phyloP scores from a whole-genome alignment of 2,797 vertebrate species.

The Miichthys miiuy region DNA sequence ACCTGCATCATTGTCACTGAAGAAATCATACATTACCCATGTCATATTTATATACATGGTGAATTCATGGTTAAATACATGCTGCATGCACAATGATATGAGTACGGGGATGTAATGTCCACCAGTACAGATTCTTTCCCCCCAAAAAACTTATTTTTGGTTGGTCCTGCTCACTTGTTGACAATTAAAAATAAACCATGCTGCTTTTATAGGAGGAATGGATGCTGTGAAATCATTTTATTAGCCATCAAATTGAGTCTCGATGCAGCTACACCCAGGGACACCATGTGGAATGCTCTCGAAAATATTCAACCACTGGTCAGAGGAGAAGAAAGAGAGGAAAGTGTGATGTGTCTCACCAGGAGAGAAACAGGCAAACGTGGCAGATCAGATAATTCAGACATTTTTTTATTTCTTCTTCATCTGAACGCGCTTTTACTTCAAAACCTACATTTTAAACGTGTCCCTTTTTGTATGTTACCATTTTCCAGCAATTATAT shows the following conservation, averaged over 20 bases:
- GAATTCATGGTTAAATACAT: not conserved
- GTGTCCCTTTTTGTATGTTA: not conserved
- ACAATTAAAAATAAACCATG: conserved; percentile 50
- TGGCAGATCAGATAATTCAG: not conserved
- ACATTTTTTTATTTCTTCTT: not conserved
- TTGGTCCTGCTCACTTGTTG: conserved; percentile 14
- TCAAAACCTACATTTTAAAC: not conserved
- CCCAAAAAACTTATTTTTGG: not conserved
- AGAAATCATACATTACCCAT: not conserved
- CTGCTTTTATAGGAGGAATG: conserved; percentile 34
- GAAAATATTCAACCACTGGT: conserved; percentile 26
- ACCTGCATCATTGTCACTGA: not conserved
- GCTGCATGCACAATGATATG: not conserved
- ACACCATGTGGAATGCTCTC: conserved; percentile 2
- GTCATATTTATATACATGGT: not conserved
- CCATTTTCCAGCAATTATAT: conserved; percentile 13
- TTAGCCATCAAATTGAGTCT: conserved; percentile 38
- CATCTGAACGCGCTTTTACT: not conserved
- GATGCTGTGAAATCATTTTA: conserved; percentile 46
- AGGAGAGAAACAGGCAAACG: conserved; percentile 13
- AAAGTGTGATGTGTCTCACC: conserved; percentile 14
- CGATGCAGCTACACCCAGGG: conserved; percentile 39
- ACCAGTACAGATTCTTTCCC: not conserved
- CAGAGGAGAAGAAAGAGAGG: conserved; percentile 18
- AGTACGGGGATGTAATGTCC: not conserved